Evolutionary conservation across 2,113 vertebrate species (phyloP).

Genomic region (Narcine bancroftii): DNA sequence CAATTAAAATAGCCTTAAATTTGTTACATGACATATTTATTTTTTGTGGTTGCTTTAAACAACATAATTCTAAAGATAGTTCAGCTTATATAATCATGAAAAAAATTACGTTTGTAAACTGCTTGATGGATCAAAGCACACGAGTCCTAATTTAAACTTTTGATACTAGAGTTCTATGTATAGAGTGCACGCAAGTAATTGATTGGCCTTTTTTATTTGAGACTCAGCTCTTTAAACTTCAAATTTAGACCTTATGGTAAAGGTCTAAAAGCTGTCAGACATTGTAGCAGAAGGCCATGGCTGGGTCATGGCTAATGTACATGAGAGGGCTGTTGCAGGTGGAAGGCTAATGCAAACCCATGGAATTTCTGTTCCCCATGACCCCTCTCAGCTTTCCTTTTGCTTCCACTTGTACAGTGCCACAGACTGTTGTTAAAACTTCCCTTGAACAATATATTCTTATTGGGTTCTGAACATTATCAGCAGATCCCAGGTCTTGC

Average conservation of each 20-base stretch:
- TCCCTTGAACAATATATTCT: not conserved
- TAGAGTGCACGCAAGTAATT: not conserved
- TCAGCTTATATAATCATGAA: not conserved
- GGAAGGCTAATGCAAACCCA: too few species aligned
- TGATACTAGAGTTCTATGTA: not conserved
- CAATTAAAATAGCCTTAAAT: conserved; percentile 1
- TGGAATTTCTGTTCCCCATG: not conserved
- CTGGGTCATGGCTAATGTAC: not conserved
- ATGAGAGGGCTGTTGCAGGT: not conserved
- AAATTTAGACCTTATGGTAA: not conserved
- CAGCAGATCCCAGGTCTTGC: not conserved
- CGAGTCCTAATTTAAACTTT: not conserved
- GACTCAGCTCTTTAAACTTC: not conserved
- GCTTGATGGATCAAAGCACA: not conserved
- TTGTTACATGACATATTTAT: not conserved
- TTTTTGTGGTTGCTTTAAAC: not conserved
- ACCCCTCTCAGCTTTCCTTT: not conserved
- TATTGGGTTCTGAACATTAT: too few species aligned
- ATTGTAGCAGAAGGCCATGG: not conserved
- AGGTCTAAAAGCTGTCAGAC: not conserved
- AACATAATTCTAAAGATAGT: not conserved
- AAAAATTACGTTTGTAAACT: not conserved
- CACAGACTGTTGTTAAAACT: not conserved
- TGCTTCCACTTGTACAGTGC: not conserved
- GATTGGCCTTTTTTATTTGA: not conserved